Evolutionary conservation across 2,888 invertebrate species (phyloP), one percentile per base, ranked within the genome.

Genomic region (Villa cingulata): DNA sequence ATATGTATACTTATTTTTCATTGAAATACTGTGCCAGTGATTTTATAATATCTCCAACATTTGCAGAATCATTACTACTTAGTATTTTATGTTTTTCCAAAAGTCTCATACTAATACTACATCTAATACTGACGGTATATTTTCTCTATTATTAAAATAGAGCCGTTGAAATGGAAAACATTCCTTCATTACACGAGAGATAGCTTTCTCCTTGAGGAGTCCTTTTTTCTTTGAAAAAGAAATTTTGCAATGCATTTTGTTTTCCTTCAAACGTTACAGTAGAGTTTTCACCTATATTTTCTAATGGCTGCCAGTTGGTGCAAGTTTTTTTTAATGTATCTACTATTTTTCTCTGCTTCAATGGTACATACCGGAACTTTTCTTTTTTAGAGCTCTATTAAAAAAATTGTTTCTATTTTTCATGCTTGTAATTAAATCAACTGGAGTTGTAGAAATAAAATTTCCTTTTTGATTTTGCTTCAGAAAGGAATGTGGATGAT

Each of bases 371-470:
- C 9, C 14, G 43, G 43, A 14, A 41, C 32, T 20, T 6, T 17
- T 48, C 32, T 18, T 17, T 16, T 48, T 41, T 23, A 45, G 48
- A 7, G 20, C 15, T 32, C 48, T 23, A 29, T 48, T 48, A 23
- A 48, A 19, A 16, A 40, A 43, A 19, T 41, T 44, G 16, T 48
- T 41, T 10, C 48, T 18, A 29, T 48, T 45, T 40, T 43, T 43
- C 37, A 48, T 40, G n/a, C 27, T 44, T 7, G 27, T 34, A 15
- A 44, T 37, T 6, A 48, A 18, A 34, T 37, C 41, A 23, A 45
- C 15, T 41, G 48, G 48, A 14, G 23, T 40, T 12, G 29, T 19
- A 1, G 29, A 23, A n/a, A 48, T 32, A 37, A 27, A 34, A 32
- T 41, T 41, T 4, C 41, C 41, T 19, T 41, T 20, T 9, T 17